Evolutionary conservation across 2,888 invertebrate genomes (phyloP), one percentile per base, ranked within the genome.

Genomic region (Orthosia gothica): DNA sequence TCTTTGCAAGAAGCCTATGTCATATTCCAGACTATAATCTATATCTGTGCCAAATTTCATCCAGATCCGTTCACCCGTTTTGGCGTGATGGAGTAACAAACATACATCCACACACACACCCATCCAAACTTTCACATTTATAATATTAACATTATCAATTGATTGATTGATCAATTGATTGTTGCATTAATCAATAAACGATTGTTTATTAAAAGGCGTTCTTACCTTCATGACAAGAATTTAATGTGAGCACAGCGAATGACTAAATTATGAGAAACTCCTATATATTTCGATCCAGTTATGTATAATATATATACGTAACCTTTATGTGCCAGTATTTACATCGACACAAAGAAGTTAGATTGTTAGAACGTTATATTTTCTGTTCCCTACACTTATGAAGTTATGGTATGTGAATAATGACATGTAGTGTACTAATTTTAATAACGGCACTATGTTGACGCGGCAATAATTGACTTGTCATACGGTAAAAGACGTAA

Each of bases 211-310:
- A 55, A 74, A 84, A 75, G 75, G 65, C 74, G 52, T 79, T 40
- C 18, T 71, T 76, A 63, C 58, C 57, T 62, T 70, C 55, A 76
- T 78, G 79, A 75, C 70, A 66, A 70, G 62, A 73, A 74, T 74
- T 74, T 62, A 77, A 74, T 79, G 69, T 72, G 69, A 58, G 68
- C 75, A 77, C 65, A 55, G 45, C 40, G 76, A 82, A 83, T 86
- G 82, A 87, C 80, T 83, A 83, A 84, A 81, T 83, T 79, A 87
- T 83, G 73, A 87, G 85, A 65, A 66, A 76, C 83, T 71, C 83
- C 82, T 80, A 82, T 83, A 69, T 72, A n/a, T n/a, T 83, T 70
- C 66, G 84, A 89, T 90, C 89, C 82, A 86, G 89, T 90, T 90
- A 82, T 78, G 69, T 74, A 58, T 81, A 81, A 82, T 76, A 74